Evolutionary conservation across 2,888 invertebrate genomes (phyloP).

Genomic region (Drosophila niveifrons): DNA sequence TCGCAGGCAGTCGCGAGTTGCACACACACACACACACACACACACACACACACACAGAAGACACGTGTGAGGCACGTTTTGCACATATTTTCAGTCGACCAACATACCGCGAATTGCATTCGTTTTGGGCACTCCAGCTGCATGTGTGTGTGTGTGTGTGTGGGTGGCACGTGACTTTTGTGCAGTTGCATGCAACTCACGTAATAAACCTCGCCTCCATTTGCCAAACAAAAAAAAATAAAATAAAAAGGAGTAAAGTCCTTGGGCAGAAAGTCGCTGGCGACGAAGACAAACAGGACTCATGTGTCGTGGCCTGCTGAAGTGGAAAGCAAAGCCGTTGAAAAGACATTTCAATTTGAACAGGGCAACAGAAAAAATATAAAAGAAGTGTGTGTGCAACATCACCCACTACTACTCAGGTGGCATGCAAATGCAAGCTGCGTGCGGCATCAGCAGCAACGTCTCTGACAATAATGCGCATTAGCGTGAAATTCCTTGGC

Average conservation of each 20-base stretch:
- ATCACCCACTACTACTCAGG: slow-evolving; percentile 35
- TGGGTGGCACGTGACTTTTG: slow-evolving; percentile 75
- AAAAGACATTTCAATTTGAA: slow-evolving; percentile 80
- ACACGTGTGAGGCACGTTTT: slow-evolving; percentile 66
- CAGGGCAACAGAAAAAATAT: slow-evolving; percentile 16
- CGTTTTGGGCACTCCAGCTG: slow-evolving; percentile 31
- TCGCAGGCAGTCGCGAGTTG: slow-evolving; percentile 26
- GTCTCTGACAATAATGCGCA: slow-evolving; percentile 72
- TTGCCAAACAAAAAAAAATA: not conserved
- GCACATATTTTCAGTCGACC: slow-evolving; percentile 52
- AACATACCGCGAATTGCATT: slow-evolving; percentile 44
- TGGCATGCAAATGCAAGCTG: slow-evolving; percentile 64
- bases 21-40: slow-evolving; percentile 18
- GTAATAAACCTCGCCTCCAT: slow-evolving; percentile 68
- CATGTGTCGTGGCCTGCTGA: slow-evolving; percentile 76
- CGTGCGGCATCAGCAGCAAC: slow-evolving; percentile 10
- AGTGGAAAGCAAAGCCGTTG: slow-evolving; percentile 80
- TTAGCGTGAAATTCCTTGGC: slow-evolving; percentile 71
- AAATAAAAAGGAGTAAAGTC: slow-evolving; percentile 25
- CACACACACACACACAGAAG: slow-evolving; percentile 12
- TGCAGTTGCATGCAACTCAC: slow-evolving; percentile 74
- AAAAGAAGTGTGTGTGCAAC: not conserved
- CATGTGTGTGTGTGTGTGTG: slow-evolving; percentile 37
- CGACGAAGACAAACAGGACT: slow-evolving; percentile 79
- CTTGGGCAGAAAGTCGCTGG: slow-evolving; percentile 71